These are phyloP conservation scores for Paedocypris sp. DNA, from an alignment of 2,113 vertebrate genomes.

Conservation along the genomic window DNA sequence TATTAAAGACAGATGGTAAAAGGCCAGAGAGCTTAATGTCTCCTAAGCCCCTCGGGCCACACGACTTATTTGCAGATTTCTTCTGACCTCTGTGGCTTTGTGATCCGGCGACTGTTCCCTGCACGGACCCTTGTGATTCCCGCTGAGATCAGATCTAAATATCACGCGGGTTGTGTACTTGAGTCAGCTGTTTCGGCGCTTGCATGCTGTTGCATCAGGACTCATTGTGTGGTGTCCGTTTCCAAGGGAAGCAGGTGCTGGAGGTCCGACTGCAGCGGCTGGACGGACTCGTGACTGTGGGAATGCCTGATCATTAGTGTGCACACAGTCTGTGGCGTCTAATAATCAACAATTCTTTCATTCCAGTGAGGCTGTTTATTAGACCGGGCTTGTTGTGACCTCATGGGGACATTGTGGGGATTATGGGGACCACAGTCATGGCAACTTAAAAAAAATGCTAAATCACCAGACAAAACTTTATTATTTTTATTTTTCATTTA, in stretches of 20 bases:
- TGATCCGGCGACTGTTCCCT: neutral
- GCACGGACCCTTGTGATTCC: slow-evolving; percentile 1
- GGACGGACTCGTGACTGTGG: no score
- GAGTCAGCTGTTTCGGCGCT: slow-evolving; percentile 17
- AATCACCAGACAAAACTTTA: no score
- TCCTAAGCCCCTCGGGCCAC: neutral
- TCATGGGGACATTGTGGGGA: no score
- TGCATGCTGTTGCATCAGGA: slow-evolving; percentile 43
- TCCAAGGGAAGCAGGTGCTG: slow-evolving; percentile 24
- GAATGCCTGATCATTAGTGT: no score
- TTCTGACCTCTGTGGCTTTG: neutral
- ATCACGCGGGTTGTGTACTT: neutral
- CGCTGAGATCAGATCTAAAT: slow-evolving; percentile 3
- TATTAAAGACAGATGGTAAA: slow-evolving; percentile 31
- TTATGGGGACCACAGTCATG: no score
- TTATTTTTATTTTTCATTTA: no score
- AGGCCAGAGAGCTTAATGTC: neutral
- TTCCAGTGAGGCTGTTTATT: no score
- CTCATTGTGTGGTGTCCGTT: slow-evolving; percentile 19
- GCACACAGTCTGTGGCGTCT: no score
- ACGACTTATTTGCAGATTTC: neutral
- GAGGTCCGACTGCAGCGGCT: slow-evolving; percentile 21
- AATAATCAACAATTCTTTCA: no score
- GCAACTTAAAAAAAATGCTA: no score
- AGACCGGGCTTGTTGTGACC: no score